Evolutionary conservation across 1,140 invertebrate species (phyloP).

Genomic region (Augochlora pura): DNA sequence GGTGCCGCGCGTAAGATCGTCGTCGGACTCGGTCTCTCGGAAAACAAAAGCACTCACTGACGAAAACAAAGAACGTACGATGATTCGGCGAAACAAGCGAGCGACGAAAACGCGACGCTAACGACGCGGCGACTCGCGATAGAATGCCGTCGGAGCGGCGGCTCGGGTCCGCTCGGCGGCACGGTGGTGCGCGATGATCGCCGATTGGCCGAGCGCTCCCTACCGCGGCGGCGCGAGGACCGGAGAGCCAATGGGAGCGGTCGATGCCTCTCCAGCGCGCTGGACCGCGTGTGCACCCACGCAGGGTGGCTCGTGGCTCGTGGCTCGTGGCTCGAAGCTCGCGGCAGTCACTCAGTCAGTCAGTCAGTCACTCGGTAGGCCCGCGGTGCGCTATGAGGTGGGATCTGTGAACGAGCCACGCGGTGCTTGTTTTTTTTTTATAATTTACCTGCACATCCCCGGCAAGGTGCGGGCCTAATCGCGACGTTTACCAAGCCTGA

Average conservation of each 20-base stretch:
- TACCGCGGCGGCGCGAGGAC: slow-evolving; percentile 36
- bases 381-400: slow-evolving; percentile 73
- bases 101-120: slow-evolving; percentile 1
- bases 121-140: slow-evolving; percentile 64
- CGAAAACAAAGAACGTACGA: neutral
- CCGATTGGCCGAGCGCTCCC: slow-evolving; percentile 65
- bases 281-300: slow-evolving; percentile 78
- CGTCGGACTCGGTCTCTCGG: too few species aligned
- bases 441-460: slow-evolving; percentile 15
- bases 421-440: slow-evolving; percentile 1
- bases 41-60: too few species aligned
- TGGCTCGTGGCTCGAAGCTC: slow-evolving; percentile 65
- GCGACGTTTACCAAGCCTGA: too few species aligned
- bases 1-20: too few species aligned
- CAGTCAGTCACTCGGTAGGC: slow-evolving; percentile 74
- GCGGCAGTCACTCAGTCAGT: slow-evolving; percentile 66
- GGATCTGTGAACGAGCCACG: slow-evolving; percentile 51
- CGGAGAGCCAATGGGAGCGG: slow-evolving; percentile 59
- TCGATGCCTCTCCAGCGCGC: slow-evolving; percentile 27
- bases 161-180: slow-evolving; percentile 38
- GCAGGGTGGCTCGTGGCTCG: slow-evolving; percentile 68
- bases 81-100: neutral
- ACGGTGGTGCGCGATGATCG: slow-evolving; percentile 31
- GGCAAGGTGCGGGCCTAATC: too few species aligned
- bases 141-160: slow-evolving; percentile 58